Conservation (phyloP, 23 tunicate species). For the Trididemnum miniatum region DNA sequence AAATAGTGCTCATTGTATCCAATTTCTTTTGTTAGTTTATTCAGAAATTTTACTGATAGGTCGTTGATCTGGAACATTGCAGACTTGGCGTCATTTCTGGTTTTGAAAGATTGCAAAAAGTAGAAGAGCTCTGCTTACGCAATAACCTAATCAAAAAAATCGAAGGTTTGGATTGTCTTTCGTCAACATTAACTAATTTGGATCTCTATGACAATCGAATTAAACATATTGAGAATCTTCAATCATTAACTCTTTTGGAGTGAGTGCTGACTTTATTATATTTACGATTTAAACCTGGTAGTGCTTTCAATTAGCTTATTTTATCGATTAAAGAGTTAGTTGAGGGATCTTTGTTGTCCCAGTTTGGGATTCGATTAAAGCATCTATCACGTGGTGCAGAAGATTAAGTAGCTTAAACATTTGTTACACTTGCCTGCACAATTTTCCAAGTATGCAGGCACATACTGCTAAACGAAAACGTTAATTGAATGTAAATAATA, state of each 20-base stretch:
- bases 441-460: too few species aligned
- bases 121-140: slow-evolving; percentile 74
- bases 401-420: too few species aligned
- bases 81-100: slow-evolving; percentile 77
- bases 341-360: too few species aligned
- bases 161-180: slow-evolving; percentile 63
- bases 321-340: too few species aligned
- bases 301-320: too few species aligned
- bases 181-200: slow-evolving; percentile 54
- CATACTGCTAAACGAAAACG: too few species aligned
- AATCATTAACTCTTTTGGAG: slow-evolving; percentile 55
- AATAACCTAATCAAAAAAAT: slow-evolving; percentile 71
- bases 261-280: slow-evolving; percentile 5
- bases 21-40: background rate
- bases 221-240: slow-evolving; percentile 82
- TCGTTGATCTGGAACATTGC: slow-evolving; percentile 83
- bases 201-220: slow-evolving; percentile 91
- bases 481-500: too few species aligned
- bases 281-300: too few species aligned
- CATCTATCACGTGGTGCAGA: too few species aligned
- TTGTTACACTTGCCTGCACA: too few species aligned
- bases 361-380: too few species aligned
- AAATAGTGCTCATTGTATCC: too few species aligned
- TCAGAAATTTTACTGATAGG: slow-evolving; percentile 28
- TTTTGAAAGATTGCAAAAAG: slow-evolving; percentile 69